Conservation (phyloP, 1,140 invertebrate species). For the Saxidomus purpurata region DNA sequence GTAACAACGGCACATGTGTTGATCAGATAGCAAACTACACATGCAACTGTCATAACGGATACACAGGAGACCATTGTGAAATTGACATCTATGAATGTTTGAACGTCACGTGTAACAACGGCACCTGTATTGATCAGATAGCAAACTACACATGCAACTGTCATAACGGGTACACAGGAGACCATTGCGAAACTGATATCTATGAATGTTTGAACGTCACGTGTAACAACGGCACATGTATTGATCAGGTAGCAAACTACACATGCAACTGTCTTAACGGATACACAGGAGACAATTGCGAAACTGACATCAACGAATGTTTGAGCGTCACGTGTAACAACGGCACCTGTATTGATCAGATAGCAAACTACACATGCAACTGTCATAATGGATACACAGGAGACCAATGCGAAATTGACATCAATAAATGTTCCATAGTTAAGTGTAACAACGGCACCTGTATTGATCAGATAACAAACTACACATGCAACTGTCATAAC, state of each 20-base stretch:
- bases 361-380: conserved; percentile 10
- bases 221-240: background rate
- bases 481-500: conserved; percentile 77
- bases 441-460: background rate
- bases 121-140: background rate
- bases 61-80: background rate
- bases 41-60: no score
- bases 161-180: conserved; percentile 41
- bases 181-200: conserved; percentile 40
- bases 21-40: background rate
- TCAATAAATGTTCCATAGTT: background rate
- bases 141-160: background rate
- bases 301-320: conserved; percentile 44
- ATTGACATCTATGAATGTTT: background rate
- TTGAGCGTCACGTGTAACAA: conserved; percentile 16
- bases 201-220: background rate
- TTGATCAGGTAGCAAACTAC: no score
- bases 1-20: background rate
- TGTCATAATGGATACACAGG: background rate
- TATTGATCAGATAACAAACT: conserved; percentile 6
- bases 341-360: conserved; percentile 55
- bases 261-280: no score
- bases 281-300: background rate
- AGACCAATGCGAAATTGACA: background rate
- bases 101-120: background rate